Percentiles rank a stretch among this genome's conserved stretches.
These are phyloP conservation scores for Himalopsyche japonica DNA, from an alignment of 2,888 invertebrate genomes.

Conservation along the genomic window DNA sequence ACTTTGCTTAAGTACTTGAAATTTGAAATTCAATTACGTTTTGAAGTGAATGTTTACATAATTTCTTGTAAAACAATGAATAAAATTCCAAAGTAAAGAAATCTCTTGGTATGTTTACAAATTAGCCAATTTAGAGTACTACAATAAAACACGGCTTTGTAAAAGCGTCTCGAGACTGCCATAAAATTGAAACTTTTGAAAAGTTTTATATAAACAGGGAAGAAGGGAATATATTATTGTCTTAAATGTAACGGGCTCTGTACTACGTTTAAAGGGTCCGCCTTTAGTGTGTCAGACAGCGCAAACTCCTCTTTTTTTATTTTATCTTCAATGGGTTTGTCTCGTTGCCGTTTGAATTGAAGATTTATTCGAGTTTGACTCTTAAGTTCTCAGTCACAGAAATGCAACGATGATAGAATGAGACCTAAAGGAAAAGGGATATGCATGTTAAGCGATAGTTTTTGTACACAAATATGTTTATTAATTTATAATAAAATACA, in stretches of 20 bases:
- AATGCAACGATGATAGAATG: neutral
- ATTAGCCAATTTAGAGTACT: no score
- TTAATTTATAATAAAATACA: no score
- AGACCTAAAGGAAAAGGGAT: neutral
- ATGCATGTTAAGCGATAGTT: no score
- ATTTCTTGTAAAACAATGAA: no score
- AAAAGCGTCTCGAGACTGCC: neutral
- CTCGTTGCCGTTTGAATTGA: neutral
- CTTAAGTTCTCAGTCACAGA: neutral
- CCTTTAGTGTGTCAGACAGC: neutral
- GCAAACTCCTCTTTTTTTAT: neutral
- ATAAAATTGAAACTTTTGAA: neutral
- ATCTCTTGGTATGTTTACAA: no score
- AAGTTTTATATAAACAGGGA: neutral
- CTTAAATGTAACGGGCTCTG: neutral
- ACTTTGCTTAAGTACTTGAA: no score
- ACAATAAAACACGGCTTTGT: no score
- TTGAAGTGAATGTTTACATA: no score
- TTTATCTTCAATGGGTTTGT: slow-evolving; percentile 1
- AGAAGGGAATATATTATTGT: neutral
- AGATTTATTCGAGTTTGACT: neutral
- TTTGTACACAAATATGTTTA: no score
- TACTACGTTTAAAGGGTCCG: neutral
- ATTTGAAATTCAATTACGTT: no score
- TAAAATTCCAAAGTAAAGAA: no score